These are phyloP conservation scores for Neocrepidodera transversa DNA, from an alignment of 2,888 invertebrate species.

Conservation along the genomic window DNA sequence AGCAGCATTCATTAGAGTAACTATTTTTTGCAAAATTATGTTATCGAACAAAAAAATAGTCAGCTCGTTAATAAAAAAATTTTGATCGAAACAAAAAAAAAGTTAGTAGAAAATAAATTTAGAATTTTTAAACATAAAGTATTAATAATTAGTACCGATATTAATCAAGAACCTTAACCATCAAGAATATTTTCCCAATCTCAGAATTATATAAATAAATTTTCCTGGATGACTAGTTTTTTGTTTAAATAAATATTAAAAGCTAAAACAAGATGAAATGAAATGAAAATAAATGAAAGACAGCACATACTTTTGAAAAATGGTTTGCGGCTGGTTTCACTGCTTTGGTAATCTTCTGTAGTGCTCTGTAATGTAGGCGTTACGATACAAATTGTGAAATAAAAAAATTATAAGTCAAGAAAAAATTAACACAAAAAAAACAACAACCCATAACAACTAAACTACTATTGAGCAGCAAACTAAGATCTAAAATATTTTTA, in stretches of 20 bases:
- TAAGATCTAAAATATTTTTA: constrained; percentile 9
- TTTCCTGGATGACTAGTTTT: constrained; percentile 17
- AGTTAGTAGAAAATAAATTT: not conserved
- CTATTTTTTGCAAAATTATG: constrained; percentile 5
- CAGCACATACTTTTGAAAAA: constrained; percentile 56
- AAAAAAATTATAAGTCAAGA: constrained; percentile 48
- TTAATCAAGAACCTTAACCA: not conserved
- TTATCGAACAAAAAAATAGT: constrained; percentile 10
- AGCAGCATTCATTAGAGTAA: not conserved
- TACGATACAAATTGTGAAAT: constrained; percentile 53
- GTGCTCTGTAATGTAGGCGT: constrained; percentile 60
- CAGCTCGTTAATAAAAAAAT: not conserved
- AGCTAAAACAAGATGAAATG: constrained; percentile 29
- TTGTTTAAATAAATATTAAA: constrained; percentile 20
- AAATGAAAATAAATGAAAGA: constrained; percentile 47
- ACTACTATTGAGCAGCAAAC: constrained; percentile 34
- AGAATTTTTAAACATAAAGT: not conserved
- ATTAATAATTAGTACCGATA: not conserved
- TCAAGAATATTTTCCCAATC: no score
- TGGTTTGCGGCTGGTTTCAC: constrained; percentile 52
- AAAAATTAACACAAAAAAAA: constrained; percentile 43
- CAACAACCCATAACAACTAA: constrained; percentile 29
- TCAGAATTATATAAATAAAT: no score
- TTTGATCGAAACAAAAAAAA: not conserved
- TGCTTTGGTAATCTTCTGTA: constrained; percentile 55